phyloP scores from a whole-genome alignment of 2,113 vertebrate species.

The Phoxinus phoxinus region DNA sequence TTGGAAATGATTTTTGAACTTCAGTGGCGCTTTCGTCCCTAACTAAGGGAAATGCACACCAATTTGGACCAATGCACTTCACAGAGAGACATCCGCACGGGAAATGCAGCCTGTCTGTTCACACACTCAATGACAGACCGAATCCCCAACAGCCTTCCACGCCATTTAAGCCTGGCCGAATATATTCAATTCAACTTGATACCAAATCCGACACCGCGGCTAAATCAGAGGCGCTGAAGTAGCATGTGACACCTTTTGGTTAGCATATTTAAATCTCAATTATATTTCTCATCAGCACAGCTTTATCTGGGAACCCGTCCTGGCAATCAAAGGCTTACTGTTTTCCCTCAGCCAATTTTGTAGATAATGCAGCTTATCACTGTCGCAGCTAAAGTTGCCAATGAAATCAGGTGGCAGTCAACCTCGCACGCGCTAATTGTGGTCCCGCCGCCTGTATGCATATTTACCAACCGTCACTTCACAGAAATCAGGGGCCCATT shows the following conservation, averaged over 20 bases:
- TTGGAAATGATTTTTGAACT: background rate
- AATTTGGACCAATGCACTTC: slow-evolving; percentile 89
- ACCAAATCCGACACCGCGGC: slow-evolving; percentile 95
- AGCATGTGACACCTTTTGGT: slow-evolving; percentile 96
- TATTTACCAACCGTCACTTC: slow-evolving; percentile 99
- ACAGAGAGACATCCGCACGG: slow-evolving; percentile 78
- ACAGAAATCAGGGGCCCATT: slow-evolving; percentile 98
- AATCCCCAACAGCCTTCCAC: slow-evolving; percentile 83
- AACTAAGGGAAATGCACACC: slow-evolving; percentile 80
- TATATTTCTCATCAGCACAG: slow-evolving; percentile 99
- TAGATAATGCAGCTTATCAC: slow-evolving; percentile 99
- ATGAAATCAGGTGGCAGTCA: slow-evolving; percentile 98
- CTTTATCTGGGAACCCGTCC: slow-evolving; percentile 99
- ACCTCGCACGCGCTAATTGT: slow-evolving; percentile 97
- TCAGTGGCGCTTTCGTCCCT: slow-evolving; percentile 64
- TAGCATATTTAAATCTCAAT: slow-evolving; percentile 99
- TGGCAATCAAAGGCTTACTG: slow-evolving; percentile 99
- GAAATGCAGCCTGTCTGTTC: slow-evolving; percentile 74
- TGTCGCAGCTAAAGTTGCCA: slow-evolving; percentile 98
- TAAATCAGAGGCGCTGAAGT: slow-evolving; percentile 94
- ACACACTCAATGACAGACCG: slow-evolving; percentile 79
- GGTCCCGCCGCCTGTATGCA: slow-evolving; percentile 85
- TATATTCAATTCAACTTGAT: slow-evolving; percentile 87
- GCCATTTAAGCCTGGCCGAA: slow-evolving; percentile 86
- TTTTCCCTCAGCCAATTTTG: slow-evolving; percentile 99